Evolutionary conservation across 2,888 invertebrate genomes (phyloP).

Genomic region (Melinaea menophilus): DNA sequence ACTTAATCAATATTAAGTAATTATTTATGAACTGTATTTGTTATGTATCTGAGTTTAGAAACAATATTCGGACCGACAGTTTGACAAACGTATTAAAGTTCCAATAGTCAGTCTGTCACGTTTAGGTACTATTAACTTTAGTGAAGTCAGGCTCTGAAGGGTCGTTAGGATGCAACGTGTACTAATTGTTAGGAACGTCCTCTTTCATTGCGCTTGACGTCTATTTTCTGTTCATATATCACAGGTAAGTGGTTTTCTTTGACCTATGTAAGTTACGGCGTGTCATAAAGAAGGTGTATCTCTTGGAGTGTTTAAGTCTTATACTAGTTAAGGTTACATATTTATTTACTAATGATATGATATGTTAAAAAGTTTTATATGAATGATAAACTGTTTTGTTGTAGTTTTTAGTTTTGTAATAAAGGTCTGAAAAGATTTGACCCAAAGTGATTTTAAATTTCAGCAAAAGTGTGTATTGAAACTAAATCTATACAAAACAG

Average conservation of each 20-base stretch:
- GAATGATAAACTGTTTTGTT: background rate
- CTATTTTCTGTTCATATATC: slow-evolving; percentile 24
- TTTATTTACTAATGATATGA: background rate
- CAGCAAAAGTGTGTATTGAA: background rate
- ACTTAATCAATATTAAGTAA: too few relatives aligned
- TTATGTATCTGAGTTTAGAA: slow-evolving; percentile 1
- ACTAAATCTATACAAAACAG: background rate
- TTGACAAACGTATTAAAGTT: slow-evolving; percentile 14
- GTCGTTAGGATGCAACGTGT: slow-evolving; percentile 55
- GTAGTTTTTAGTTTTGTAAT: too few relatives aligned
- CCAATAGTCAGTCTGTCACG: slow-evolving; percentile 42
- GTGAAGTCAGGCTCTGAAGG: slow-evolving; percentile 41
- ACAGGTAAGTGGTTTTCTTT: slow-evolving; percentile 23
- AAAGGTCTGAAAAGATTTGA: background rate
- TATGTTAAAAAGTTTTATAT: background rate
- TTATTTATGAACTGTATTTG: too few relatives aligned
- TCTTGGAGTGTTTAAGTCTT: too few relatives aligned
- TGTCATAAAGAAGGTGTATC: slow-evolving; percentile 1
- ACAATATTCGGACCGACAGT: slow-evolving; percentile 1
- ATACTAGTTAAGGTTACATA: background rate
- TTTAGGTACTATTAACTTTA: slow-evolving; percentile 46
- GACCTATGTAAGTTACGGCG: slow-evolving; percentile 11
- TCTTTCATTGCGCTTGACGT: slow-evolving; percentile 29
- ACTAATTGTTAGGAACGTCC: slow-evolving; percentile 54
- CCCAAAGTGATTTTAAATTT: background rate